A percentile compares a stretch with the other conserved stretches of the same genome.
Conservation (phyloP, 2,888 invertebrate species). For the Acronicta aceris region DNA sequence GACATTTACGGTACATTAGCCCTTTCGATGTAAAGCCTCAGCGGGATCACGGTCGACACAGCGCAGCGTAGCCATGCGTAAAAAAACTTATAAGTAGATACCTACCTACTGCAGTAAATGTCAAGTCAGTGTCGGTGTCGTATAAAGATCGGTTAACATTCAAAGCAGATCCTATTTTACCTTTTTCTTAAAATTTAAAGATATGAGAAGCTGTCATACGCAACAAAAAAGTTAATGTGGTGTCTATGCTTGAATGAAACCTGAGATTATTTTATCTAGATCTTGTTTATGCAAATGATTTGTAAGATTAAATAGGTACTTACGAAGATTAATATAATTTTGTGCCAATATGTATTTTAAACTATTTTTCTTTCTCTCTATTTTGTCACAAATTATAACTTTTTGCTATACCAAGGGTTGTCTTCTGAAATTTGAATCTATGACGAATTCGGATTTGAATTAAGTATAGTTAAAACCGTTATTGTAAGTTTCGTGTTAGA, state of each 20-base stretch:
- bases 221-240: not conserved
- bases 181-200: not conserved
- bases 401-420: too few relatives aligned
- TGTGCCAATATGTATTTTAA: too few relatives aligned
- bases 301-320: too few relatives aligned
- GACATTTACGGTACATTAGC: constrained; percentile 47
- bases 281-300: too few relatives aligned
- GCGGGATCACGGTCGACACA: constrained; percentile 25
- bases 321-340: too few relatives aligned
- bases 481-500: not conserved
- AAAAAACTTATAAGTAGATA: constrained; percentile 11
- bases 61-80: constrained; percentile 29
- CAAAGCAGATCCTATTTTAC: constrained; percentile 4
- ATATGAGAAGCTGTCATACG: not conserved
- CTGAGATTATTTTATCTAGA: too few relatives aligned
- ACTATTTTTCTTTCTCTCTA: too few relatives aligned
- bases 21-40: constrained; percentile 23
- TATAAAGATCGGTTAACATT: constrained; percentile 33
- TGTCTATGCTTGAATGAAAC: too few relatives aligned
- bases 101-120: constrained; percentile 16
- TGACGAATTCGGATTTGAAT: constrained; percentile 1
- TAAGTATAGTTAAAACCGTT: too few relatives aligned
- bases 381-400: too few relatives aligned
- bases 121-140: constrained; percentile 17
- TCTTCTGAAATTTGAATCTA: constrained; percentile 3